Percentiles rank a stretch among this genome's conserved stretches.
Conservation (phyloP, 2,888 invertebrate species). For the Cepaea hortensis region DNA sequence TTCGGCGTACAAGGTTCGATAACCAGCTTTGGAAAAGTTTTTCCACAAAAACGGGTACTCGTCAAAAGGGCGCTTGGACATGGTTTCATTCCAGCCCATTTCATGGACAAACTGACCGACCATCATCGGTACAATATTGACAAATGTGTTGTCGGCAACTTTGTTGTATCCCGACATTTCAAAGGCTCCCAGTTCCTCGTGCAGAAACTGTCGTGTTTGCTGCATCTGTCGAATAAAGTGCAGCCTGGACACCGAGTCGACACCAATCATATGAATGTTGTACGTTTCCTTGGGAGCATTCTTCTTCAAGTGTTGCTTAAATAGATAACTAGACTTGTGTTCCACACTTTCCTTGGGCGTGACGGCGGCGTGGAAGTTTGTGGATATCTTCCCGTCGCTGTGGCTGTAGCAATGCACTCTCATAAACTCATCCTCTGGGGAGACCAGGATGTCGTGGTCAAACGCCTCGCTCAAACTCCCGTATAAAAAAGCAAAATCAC, state of each 20-base stretch:
- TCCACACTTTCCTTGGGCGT: constrained; percentile 59
- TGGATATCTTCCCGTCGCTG: constrained; percentile 61
- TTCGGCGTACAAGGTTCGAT: constrained; percentile 88
- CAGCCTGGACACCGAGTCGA: constrained; percentile 90
- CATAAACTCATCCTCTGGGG: constrained; percentile 65
- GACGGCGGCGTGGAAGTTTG: constrained; percentile 71
- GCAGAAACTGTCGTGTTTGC: constrained; percentile 80
- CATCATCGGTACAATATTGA: constrained; percentile 90
- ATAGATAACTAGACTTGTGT: constrained; percentile 45
- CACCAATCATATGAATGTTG: constrained; percentile 87
- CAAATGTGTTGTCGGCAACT: constrained; percentile 95
- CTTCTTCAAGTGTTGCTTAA: constrained; percentile 49
- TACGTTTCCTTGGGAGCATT: constrained; percentile 71
- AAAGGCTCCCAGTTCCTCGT: constrained; percentile 82
- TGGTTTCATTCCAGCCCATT: constrained; percentile 57
- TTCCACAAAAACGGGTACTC: constrained; percentile 88
- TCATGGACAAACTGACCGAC: constrained; percentile 67
- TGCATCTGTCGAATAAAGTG: constrained; percentile 91
- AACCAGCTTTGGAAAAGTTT: constrained; percentile 84
- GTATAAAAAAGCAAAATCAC: constrained; percentile 56
- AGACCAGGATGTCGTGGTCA: constrained; percentile 55
- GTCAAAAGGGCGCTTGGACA: constrained; percentile 58
- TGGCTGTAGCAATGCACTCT: constrained; percentile 66
- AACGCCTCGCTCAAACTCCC: constrained; percentile 50
- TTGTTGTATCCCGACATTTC: constrained; percentile 93